Base-by-base conservation (phyloP, 1,140 invertebrate species). In the Drosophila rufa region DNA sequence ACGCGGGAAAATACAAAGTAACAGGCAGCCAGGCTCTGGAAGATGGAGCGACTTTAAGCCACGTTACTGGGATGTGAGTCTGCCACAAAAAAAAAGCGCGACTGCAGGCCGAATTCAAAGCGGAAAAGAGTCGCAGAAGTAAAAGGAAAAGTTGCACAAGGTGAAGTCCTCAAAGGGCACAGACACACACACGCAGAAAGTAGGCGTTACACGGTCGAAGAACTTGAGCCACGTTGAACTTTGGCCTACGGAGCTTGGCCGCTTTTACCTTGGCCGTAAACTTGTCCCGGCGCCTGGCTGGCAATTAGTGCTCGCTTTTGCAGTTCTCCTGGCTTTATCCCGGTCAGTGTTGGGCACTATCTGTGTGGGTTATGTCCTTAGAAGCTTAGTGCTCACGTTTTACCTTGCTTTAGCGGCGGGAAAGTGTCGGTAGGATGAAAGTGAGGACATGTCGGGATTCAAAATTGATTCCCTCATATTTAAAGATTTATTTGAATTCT, bases 251-350 rank as follows among this genome's bases (percentile, higher is more conserved):
- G 70, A 80, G 77, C 76, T 80, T 65, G 68, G 58, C 66, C 65
- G 76, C 83, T 61, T 68, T 89, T 84, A 89, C 85, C 85, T 89
- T 89, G 85, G 85, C 85, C 85, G 79, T 89, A 90, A 89, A 89
- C 85, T 89, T 89, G 85, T 65, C 46, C 85, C 80, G 66, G 78
- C 77, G 85, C 80, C 80, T 84, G 51, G 74, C 65, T 90, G 86
- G 85, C 85, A 89, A 89, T 89, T 89, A 89, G 85, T 89, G 81
- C 78, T 79, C 64, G 30, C 67, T 89, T 73, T 73, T 45, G 71
- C 50, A 66, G 6, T 53, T 36, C 51, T 43, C 5, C 42, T 60
- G 45, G 57, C 43, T 43, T 14, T 36, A 50, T 15, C 33, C 12
- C 15, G 33, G 14, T 14, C 17, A 42, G 36, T 30, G 25, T 6